Percentiles rank a stretch among this genome's conserved stretches.
Evolutionary conservation across 1,140 invertebrate genomes (phyloP).

Genomic region (Mactra quadrangularis): DNA sequence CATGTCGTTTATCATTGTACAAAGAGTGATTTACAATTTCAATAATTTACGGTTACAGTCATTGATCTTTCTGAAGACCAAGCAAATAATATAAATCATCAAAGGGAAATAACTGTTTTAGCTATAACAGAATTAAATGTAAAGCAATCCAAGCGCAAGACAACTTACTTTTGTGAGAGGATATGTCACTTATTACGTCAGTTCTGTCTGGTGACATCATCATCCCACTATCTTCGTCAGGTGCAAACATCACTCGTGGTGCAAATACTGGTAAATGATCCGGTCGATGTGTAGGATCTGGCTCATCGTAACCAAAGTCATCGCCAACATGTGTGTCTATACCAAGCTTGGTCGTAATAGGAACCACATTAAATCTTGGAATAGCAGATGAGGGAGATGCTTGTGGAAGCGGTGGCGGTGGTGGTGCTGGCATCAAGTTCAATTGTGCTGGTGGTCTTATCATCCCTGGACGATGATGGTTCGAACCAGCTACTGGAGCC

Average conservation of each 20-base stretch:
- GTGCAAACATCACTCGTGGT: conserved; percentile 40
- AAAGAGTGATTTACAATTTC: too few relatives aligned
- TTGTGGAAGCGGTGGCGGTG: conserved; percentile 41
- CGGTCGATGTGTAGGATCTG: conserved; percentile 16
- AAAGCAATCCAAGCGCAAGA: too few relatives aligned
- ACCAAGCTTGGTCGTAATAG: conserved; percentile 20
- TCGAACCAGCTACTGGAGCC: conserved; percentile 15
- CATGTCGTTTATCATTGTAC: too few relatives aligned
- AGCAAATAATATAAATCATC: too few relatives aligned
- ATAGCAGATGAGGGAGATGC: conserved; percentile 1
- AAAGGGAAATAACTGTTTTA: too few relatives aligned
- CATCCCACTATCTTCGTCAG: conserved; percentile 25
- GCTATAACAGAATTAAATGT: too few relatives aligned
- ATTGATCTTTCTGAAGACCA: too few relatives aligned
- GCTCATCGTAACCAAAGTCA: conserved; percentile 27
- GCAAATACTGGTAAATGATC: conserved; percentile 40
- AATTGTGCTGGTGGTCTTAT: conserved; percentile 37
- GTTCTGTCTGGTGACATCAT: conserved; percentile 9
- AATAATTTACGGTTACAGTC: too few relatives aligned
- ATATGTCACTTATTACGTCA: conserved; percentile 37
- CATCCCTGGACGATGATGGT: conserved; percentile 37
- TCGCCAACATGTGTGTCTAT: neutral
- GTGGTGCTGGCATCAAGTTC: conserved; percentile 44
- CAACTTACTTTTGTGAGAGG: conserved; percentile 35
- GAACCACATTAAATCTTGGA: conserved; percentile 44